phyloP scores from a whole-genome alignment of 2,888 invertebrate genomes.

The Habroteleia sp. region DNA sequence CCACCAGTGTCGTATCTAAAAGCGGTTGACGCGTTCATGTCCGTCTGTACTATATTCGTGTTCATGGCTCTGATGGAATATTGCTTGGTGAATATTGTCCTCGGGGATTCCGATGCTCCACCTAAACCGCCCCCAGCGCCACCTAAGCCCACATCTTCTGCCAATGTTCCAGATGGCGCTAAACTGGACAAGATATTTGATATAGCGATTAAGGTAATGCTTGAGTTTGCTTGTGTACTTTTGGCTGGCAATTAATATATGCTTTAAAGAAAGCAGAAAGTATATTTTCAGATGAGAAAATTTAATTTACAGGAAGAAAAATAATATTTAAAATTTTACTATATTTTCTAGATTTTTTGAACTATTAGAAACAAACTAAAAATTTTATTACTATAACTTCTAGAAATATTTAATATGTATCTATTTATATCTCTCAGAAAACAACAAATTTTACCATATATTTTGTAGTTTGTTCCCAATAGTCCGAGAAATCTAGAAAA shows the following conservation, averaged over 20 bases:
- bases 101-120: slow-evolving; percentile 87
- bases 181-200: slow-evolving; percentile 83
- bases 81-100: slow-evolving; percentile 92
- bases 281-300: too few species aligned
- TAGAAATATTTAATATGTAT: too few species aligned
- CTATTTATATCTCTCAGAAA: too few species aligned
- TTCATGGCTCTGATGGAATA: slow-evolving; percentile 97
- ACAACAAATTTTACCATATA: too few species aligned
- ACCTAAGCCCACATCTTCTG: slow-evolving; percentile 83
- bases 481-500: too few species aligned
- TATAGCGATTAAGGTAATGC: slow-evolving; percentile 81
- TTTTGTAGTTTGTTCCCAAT: too few species aligned
- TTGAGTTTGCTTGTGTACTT: slow-evolving; percentile 60
- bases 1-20: slow-evolving; percentile 97
- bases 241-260: slow-evolving; percentile 58
- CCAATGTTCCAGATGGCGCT: slow-evolving; percentile 80
- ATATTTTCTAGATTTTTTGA: too few species aligned
- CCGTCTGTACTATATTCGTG: slow-evolving; percentile 95
- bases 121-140: slow-evolving; percentile 83
- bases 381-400: too few species aligned
- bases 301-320: too few species aligned
- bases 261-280: slow-evolving; percentile 17
- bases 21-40: slow-evolving; percentile 96
- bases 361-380: too few species aligned
- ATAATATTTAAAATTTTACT: too few species aligned